phyloP scores from a whole-genome alignment of 2,113 vertebrate species.

The Microcebus murinus region DNA sequence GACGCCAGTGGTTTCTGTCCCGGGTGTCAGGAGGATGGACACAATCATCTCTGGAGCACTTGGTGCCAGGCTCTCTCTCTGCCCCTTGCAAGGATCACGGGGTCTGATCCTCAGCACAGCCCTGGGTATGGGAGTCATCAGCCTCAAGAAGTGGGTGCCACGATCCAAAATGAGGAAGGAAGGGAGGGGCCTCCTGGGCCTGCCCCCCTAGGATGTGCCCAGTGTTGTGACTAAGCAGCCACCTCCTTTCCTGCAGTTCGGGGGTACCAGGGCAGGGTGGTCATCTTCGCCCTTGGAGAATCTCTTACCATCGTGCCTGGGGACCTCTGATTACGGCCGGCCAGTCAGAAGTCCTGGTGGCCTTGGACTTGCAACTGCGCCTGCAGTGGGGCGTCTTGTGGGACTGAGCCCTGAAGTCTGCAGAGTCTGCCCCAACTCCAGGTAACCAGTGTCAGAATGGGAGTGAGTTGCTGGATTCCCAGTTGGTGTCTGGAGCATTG shows the following conservation, averaged over 20 bases:
- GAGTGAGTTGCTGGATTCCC: not conserved
- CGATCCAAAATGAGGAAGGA: constrained; percentile 39
- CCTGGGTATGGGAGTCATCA: not conserved
- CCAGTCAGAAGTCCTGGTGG: not conserved
- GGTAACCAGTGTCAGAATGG: not conserved
- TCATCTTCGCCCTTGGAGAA: not conserved
- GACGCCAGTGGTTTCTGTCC: not conserved
- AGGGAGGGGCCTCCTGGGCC: not conserved
- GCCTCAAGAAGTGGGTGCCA: not conserved
- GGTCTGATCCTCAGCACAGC: not conserved
- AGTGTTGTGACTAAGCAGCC: not conserved
- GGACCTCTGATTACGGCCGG: not conserved
- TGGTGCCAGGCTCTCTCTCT: accelerated
- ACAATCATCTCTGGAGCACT: not conserved
- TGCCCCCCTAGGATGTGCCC: not conserved
- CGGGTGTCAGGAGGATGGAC: not conserved
- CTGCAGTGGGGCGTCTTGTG: not conserved
- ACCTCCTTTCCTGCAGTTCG: not conserved
- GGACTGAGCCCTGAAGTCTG: not conserved
- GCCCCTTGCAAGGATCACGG: not conserved
- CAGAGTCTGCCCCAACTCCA: not conserved
- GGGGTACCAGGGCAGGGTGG: not conserved
- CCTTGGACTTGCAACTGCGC: not conserved
- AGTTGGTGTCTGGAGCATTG: not conserved
- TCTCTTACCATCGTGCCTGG: not conserved